Percentiles rank a stretch among this genome's conserved stretches.
phyloP scores from a whole-genome alignment of 1,140 invertebrate genomes.

The Zaprionus davidi region DNA sequence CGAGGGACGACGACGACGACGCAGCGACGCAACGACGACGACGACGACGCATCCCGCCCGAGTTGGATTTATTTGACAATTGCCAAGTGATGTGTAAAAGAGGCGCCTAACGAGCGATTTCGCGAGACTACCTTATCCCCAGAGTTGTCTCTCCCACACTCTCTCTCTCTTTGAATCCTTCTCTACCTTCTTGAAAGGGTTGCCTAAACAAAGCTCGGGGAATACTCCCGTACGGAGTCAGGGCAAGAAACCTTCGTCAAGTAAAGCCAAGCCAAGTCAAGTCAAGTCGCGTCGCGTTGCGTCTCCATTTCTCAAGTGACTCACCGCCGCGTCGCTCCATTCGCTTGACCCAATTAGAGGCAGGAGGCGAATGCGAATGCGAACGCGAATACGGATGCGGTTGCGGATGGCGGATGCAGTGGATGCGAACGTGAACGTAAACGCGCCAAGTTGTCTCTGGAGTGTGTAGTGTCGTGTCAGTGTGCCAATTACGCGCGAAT shows the following conservation, averaged over 20 bases:
- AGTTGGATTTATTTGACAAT: conserved; percentile 76
- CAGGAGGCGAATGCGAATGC: conserved; percentile 33
- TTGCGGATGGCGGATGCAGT: conserved; percentile 26
- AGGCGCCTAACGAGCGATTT: conserved; percentile 70
- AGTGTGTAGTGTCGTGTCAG: conserved; percentile 63
- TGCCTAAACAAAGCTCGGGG: conserved; percentile 49
- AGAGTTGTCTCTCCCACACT: background rate
- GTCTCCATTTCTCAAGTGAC: conserved; percentile 71
- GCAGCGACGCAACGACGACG: conserved; percentile 6
- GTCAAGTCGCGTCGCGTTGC: conserved; percentile 36
- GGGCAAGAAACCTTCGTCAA: conserved; percentile 70
- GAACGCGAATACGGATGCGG: conserved; percentile 28
- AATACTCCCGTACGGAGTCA: conserved; percentile 11
- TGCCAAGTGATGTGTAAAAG: conserved; percentile 79
- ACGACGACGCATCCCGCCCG: conserved; percentile 25
- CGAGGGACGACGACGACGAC: conserved; percentile 64
- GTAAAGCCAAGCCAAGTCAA: conserved; percentile 64
- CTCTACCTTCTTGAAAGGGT: conserved; percentile 21
- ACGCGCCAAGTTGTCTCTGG: conserved; percentile 52
- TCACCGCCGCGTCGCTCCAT: conserved; percentile 26
- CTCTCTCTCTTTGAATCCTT: background rate
- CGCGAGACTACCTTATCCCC: conserved; percentile 7
- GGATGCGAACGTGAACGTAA: conserved; percentile 32
- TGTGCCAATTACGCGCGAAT: conserved; percentile 80
- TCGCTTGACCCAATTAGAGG: conserved; percentile 77